Evolutionary conservation across 2,888 invertebrate species (phyloP), one percentile per base, ranked within the genome.

Genomic region (Ophion costatus): DNA sequence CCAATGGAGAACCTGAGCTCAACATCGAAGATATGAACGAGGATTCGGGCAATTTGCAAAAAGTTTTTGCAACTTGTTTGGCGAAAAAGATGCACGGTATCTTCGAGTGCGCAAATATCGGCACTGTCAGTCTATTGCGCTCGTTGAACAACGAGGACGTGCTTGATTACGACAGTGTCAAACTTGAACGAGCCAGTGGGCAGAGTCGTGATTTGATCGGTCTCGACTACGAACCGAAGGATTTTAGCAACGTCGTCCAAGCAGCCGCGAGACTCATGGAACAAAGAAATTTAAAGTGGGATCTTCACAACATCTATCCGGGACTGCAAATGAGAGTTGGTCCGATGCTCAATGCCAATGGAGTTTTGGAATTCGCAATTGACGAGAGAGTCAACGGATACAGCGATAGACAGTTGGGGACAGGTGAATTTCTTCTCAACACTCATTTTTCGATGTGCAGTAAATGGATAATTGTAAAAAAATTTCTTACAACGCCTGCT

Each of bases 251-350:
- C 91, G 92, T 92, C 70, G 86, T 93, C 9, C 91, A 89, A 45
- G 92, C 94, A 0, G 92, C 93, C 7, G 89, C 92, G 56, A 91
- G 90, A 80, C 79, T 94, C 11, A 96, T 97, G 90, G 96, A 97
- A 11, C 95, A 96, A 87, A 95, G 97, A 73, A 96, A 96, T 20
- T 92, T 97, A 78, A 96, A 96, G 88, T 97, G 97, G 97, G 96
- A 97, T 85, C 95, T 98, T 93, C 95, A 96, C 81, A 94, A 94
- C 6, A 85, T 97, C 1, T 97, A 97, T 92, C 97, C 97, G 0
- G 97, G 97, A 0, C 92, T 98, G 14, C 95, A 95, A 80, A 96
- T 98, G 95, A 95, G 95, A 86, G 95, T 97, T 70, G 96, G 97
- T 2, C 97, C 97, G 59, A 96, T 96, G 59, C 94, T 96, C 1